phyloP scores from a whole-genome alignment of 1,140 invertebrate genomes.

The Mycetomoellerius zeteki region DNA sequence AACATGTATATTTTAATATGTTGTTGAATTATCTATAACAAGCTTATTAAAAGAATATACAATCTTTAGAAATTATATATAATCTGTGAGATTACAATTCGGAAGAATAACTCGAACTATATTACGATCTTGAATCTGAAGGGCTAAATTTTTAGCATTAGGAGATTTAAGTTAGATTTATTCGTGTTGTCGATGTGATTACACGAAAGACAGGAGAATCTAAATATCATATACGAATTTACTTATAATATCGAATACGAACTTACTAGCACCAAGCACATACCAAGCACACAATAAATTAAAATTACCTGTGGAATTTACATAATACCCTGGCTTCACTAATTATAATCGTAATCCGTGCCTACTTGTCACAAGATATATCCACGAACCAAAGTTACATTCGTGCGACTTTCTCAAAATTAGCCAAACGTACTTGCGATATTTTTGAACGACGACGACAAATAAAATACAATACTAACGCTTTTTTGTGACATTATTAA shows the following conservation, averaged over 20 bases:
- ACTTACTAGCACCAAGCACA: conserved; percentile 70
- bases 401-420: not conserved
- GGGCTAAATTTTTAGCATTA: no score
- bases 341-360: conserved; percentile 26
- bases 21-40: no score
- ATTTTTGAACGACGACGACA: not conserved
- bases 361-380: not conserved
- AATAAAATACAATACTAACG: not conserved
- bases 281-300: conserved; percentile 69
- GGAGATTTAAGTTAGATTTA: no score
- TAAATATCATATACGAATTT: conserved; percentile 55
- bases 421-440: conserved; percentile 23
- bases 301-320: conserved; percentile 65
- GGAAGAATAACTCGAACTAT: no score
- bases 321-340: conserved; percentile 52
- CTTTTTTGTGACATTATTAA: conserved; percentile 52
- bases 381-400: not conserved
- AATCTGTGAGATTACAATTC: no score
- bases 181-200: not conserved
- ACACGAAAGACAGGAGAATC: conserved; percentile 63
- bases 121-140: no score
- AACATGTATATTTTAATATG: no score
- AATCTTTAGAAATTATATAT: no score
- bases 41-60: no score
- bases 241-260: conserved; percentile 34